Conservation (phyloP, 1,140 invertebrate genomes). For the Watersipora subatra region DNA sequence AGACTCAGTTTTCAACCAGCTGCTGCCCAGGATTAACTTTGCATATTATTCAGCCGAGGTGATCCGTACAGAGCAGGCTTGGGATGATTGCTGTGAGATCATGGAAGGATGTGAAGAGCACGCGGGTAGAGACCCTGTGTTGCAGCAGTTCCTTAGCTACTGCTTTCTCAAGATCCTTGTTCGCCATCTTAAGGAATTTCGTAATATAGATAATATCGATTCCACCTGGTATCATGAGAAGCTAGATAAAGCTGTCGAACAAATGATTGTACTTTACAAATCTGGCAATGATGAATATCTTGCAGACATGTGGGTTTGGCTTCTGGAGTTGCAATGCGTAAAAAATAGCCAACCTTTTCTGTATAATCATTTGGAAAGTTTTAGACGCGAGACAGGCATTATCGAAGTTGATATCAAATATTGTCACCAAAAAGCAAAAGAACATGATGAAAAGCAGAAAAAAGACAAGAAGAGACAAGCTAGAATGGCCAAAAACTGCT, state of each 20-base stretch:
- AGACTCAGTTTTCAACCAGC: neutral
- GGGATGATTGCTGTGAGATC: neutral
- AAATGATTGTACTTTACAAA: neutral
- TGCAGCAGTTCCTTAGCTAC: neutral
- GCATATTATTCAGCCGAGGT: neutral
- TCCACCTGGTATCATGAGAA: neutral
- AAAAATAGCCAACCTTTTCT: neutral
- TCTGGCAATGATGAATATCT: neutral
- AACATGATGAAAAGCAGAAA: neutral
- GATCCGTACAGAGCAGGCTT: neutral
- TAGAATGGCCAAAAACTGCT: neutral
- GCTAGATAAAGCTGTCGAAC: neutral
- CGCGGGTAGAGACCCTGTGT: neutral
- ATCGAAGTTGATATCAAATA: neutral
- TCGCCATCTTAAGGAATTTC: no score
- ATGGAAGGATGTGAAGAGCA: neutral
- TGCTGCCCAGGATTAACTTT: neutral
- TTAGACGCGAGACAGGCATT: neutral
- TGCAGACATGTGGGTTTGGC: neutral
- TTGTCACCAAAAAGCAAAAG: neutral
- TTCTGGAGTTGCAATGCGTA: neutral
- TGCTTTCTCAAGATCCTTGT: neutral
- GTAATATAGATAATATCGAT: no score
- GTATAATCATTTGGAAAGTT: neutral
- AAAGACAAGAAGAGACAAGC: neutral